phyloP scores from a whole-genome alignment of 2,888 invertebrate genomes.

The Thymelicus acteon region DNA sequence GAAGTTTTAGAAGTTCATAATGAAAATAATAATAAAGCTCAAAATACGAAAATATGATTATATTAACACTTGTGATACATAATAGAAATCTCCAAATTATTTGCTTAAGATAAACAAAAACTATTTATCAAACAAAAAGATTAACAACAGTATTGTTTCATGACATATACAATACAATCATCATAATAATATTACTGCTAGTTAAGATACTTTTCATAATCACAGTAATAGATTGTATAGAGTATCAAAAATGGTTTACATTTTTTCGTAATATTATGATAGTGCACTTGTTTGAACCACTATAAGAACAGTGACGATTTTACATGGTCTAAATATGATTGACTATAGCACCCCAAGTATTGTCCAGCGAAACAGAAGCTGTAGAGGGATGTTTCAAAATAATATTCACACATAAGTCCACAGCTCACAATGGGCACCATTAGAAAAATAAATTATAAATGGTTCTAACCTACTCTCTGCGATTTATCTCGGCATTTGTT shows the following conservation, averaged over 20 bases:
- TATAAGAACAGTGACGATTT: conserved; percentile 69
- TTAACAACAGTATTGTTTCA: conserved; percentile 34
- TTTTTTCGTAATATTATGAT: conserved; percentile 57
- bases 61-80: background rate
- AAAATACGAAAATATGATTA: background rate
- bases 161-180: conserved; percentile 47
- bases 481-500: conserved; percentile 84
- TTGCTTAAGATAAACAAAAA: conserved; percentile 19
- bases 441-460: conserved; percentile 84
- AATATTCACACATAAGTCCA: conserved; percentile 77
- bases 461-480: conserved; percentile 73
- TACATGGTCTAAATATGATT: conserved; percentile 73
- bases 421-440: conserved; percentile 84
- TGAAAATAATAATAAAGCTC: no score
- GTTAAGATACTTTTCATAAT: conserved; percentile 50
- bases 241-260: conserved; percentile 60
- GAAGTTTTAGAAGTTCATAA: no score
- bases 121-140: conserved; percentile 29
- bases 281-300: conserved; percentile 72
- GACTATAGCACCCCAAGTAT: conserved; percentile 78
- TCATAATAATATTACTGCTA: conserved; percentile 48
- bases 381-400: conserved; percentile 68
- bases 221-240: conserved; percentile 59
- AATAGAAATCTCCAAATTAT: conserved; percentile 17
- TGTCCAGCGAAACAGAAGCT: conserved; percentile 70